Evolutionary conservation across 2,888 invertebrate species (phyloP).

Genomic region (Hemaris fuciformis): DNA sequence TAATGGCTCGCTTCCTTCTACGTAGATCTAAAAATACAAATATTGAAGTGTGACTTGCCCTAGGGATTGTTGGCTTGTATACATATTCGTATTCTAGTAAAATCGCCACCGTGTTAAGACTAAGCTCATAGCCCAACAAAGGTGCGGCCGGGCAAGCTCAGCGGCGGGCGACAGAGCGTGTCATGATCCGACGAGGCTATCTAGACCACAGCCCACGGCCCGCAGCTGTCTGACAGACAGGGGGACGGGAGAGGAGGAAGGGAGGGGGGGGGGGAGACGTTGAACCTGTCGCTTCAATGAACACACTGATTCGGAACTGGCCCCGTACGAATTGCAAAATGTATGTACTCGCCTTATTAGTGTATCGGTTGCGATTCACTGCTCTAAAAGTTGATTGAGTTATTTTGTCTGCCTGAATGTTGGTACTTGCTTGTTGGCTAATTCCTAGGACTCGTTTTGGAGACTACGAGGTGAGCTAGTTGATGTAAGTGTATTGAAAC

Average conservation of each 20-base stretch:
- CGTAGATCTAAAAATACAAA: no score
- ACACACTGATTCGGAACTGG: conserved; percentile 26
- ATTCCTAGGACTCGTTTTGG: neutral
- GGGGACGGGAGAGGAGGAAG: no score
- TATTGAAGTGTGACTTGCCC: no score
- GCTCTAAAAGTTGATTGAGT: neutral
- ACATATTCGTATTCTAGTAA: neutral
- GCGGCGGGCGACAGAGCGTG: conserved; percentile 58
- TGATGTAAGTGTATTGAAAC: no score
- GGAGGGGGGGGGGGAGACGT: conserved; percentile 24
- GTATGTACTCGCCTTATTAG: neutral
- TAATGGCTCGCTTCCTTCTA: no score
- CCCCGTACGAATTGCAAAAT: conserved; percentile 16
- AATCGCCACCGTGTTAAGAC: neutral
- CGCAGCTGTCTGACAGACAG: neutral
- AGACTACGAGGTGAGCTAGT: no score
- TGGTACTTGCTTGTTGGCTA: neutral
- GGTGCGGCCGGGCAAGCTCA: conserved; percentile 29
- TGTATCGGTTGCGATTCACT: neutral
- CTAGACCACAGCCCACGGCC: conserved; percentile 41
- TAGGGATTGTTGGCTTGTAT: neutral
- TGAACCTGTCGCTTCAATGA: conserved; percentile 41
- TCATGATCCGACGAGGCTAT: conserved; percentile 50
- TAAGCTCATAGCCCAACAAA: neutral
- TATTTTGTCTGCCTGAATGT: neutral